Percentiles rank a stretch among this genome's conserved stretches.
phyloP scores from a whole-genome alignment of 2,113 vertebrate species.

The Dicrurus megarhynchus region DNA sequence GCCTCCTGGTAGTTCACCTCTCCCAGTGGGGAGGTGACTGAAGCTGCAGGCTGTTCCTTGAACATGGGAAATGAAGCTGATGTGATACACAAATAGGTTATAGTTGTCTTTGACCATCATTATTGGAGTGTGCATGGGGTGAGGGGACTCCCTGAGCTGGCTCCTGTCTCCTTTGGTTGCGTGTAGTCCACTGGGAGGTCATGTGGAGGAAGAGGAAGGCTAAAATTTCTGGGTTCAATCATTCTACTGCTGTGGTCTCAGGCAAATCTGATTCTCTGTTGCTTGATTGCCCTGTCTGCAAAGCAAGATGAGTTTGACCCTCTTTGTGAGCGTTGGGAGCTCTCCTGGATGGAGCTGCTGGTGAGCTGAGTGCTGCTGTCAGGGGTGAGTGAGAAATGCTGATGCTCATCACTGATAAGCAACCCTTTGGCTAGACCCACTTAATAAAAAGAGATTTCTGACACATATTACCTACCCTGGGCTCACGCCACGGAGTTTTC shows the following conservation, averaged over 20 bases:
- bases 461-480: neutral
- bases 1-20: neutral
- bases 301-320: neutral
- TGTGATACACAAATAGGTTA: neutral
- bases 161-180: accelerated
- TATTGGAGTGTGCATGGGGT: accelerated
- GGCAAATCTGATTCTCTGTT: neutral
- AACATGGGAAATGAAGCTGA: neutral
- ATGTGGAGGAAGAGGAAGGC: accelerated
- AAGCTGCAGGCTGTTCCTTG: neutral
- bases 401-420: neutral
- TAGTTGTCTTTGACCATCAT: neutral
- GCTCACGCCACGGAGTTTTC: neutral
- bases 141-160: accelerated
- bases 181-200: neutral
- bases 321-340: neutral
- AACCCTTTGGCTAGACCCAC: neutral
- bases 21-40: neutral
- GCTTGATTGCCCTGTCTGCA: neutral
- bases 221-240: neutral
- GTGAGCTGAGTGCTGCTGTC: neutral
- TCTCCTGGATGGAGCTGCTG: neutral
- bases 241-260: neutral
- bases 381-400: neutral
- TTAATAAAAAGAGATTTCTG: neutral